Base-by-base conservation (phyloP, 2,113 vertebrate species). In the Reinhardtius hippoglossoides region DNA sequence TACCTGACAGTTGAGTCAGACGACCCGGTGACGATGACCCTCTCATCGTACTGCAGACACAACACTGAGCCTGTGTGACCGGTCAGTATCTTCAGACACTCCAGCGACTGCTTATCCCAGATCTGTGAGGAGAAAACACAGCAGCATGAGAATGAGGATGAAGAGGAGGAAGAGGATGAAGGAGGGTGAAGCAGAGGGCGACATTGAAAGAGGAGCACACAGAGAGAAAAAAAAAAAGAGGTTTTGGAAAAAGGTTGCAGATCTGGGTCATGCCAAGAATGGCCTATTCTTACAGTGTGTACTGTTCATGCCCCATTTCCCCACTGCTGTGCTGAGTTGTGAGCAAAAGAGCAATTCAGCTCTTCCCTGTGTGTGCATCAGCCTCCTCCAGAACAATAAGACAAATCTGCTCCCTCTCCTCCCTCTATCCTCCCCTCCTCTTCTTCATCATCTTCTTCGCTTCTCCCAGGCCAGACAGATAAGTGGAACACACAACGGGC, bases 1-100 rank as follows among this genome's bases (percentile, higher is more conserved):
- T 93, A 98, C 98, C 98, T 96, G 81, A 99, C 97, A 68, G 98
- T 99, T n/a, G 98, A 99, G 89, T 99, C 98, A 27, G 98, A 99
- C 60, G 97, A 99, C 80, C 98, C 98, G 15, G 98, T 99, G 89
- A 99, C 98, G 79, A 99, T 99, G 89, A 99, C 98, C 86, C 97
- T 95, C 74, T 99, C 98, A 44, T 99, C 98, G 64, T 99, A 99
- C 88, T 99, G 98, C 80, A 99, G 95, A 94, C 98, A 99, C 78
- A 99, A 95, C 88, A 99, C 98, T 1, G 97, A 99, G 83, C 98
- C 98, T 26, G 98, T 99, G 93, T 99, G 98, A 78, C 98, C 98
- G 0, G 97, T 99, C 92, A 99, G 91, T 84, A 99, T 95, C 92
- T 98, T 98, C 93, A 99, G 95, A 94, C 97, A 99, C 92, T 99